Evolutionary conservation across 2,888 invertebrate genomes (phyloP), one percentile per base, ranked within the genome.

Genomic region (Phoronis australis): DNA sequence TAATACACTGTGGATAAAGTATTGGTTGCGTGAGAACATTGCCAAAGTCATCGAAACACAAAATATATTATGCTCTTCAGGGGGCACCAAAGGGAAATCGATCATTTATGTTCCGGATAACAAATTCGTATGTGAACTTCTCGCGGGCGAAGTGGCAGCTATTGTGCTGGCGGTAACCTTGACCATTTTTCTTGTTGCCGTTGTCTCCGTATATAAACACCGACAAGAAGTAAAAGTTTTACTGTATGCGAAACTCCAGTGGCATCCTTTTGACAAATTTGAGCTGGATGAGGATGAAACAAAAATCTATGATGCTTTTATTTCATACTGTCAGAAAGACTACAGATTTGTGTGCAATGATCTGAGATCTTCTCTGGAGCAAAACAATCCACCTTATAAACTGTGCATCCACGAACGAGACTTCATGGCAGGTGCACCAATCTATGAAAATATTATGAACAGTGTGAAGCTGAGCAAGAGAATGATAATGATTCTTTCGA

Each of bases 311-410:
- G 91, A 92, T 78, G 90, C 90, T 43, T 92, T 91, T 79, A 84
- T 92, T 61, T 88, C 88, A 76, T 92, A 92, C 78, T 88, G 88
- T 78, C 87, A 87, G 38, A 88, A 88, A 79, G 90, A 90, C 79
- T 88, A 90, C 75, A 84, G 86, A 47, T 90, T 88, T 82, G 88
- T 90, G 42, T 85, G 86, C 37, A 88, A 90, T 70, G 86, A 88
- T 66, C 79, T 90, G 41, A 88, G 87, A 22, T 87, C 87, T 23
- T 85, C 85, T 54, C 78, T 90, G 57, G 90, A 90, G 76, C 87
- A 87, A 65, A 88, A 87, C 24, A 83, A 84, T 64, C 88, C 88
- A 21, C 83, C 87, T 50, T 91, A 89, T 78, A 86, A 88, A 74
- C 80, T 91, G 66, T 90, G 90, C 75, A 81, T 91, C 55, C 87